Conservation (phyloP, 1,140 invertebrate species). For the Phthorimaea operculella region DNA sequence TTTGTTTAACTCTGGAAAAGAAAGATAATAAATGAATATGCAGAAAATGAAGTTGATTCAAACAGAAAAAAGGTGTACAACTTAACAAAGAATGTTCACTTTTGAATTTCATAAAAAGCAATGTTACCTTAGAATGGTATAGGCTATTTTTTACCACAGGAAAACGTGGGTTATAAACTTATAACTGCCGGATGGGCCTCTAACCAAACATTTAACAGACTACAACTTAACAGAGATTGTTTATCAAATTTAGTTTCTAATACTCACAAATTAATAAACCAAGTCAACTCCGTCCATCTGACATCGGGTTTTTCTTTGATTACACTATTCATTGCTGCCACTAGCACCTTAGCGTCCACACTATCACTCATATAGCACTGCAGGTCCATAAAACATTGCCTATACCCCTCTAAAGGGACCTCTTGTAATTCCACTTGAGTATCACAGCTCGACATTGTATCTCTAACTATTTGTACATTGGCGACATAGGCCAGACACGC, state of each 20-base stretch:
- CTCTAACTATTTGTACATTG: constrained; percentile 58
- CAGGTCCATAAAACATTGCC: constrained; percentile 44
- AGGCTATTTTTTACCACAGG: too few relatives aligned
- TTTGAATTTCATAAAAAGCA: too few relatives aligned
- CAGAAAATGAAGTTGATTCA: too few relatives aligned
- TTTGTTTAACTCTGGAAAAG: constrained; percentile 53
- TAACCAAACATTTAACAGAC: too few relatives aligned
- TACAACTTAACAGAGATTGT: too few relatives aligned
- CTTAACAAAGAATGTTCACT: too few relatives aligned
- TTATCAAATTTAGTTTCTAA: neutral
- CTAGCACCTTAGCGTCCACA: constrained; percentile 35
- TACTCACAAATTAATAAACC: constrained; percentile 55
- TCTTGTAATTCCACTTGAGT: constrained; percentile 46
- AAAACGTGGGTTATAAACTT: too few relatives aligned
- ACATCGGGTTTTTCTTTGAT: constrained; percentile 45
- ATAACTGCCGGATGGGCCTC: too few relatives aligned
- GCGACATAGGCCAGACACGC: constrained; percentile 47
- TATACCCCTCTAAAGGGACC: constrained; percentile 35
- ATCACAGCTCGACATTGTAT: constrained; percentile 43
- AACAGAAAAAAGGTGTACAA: too few relatives aligned
- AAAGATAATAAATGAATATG: neutral
- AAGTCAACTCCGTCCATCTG: constrained; percentile 48
- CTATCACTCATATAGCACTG: constrained; percentile 47
- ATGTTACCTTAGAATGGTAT: too few relatives aligned
- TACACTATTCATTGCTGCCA: constrained; percentile 42